Evolutionary conservation across 2,113 vertebrate genomes (phyloP).

Genomic region (Brevimyrus niger): DNA sequence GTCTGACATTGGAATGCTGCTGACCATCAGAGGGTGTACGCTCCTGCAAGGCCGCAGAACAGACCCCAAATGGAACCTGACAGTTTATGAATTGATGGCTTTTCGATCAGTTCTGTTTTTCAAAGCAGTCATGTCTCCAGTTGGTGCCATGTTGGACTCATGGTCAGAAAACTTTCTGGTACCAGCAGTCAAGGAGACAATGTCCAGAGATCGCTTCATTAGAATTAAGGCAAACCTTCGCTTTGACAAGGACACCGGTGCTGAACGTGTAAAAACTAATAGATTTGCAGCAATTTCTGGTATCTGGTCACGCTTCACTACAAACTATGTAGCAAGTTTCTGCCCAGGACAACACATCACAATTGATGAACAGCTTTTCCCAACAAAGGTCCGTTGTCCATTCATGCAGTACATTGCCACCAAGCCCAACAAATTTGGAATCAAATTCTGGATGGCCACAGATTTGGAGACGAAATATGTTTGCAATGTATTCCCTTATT

Average conservation of each 20-base stretch:
- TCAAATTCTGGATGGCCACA: constrained; percentile 23
- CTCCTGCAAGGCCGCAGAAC: constrained; percentile 7
- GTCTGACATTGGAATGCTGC: constrained; percentile 10
- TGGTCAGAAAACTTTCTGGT: constrained; percentile 15
- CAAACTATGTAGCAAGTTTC: constrained; percentile 22
- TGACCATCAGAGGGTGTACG: constrained; percentile 9
- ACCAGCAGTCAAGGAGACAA: constrained; percentile 12
- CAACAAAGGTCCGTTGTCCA: constrained; percentile 16
- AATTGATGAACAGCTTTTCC: constrained; percentile 27
- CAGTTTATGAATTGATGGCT: constrained; percentile 5
- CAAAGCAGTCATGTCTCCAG: background rate
- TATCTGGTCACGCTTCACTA: constrained; percentile 9
- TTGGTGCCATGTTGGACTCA: background rate
- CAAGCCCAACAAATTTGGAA: constrained; percentile 24
- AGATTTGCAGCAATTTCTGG: constrained; percentile 24
- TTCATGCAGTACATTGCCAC: constrained; percentile 27
- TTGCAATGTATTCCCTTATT: constrained; percentile 8
- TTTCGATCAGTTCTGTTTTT: constrained; percentile 2
- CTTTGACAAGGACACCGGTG: constrained; percentile 8
- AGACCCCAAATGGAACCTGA: constrained; percentile 3
- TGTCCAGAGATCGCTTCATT: constrained; percentile 16
- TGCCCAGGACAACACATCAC: constrained; percentile 22
- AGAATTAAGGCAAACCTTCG: constrained; percentile 3
- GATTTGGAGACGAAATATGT: constrained; percentile 14
- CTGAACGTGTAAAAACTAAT: background rate